Base-by-base conservation (phyloP, 2,888 invertebrate species). In the Beris chalybata region DNA sequence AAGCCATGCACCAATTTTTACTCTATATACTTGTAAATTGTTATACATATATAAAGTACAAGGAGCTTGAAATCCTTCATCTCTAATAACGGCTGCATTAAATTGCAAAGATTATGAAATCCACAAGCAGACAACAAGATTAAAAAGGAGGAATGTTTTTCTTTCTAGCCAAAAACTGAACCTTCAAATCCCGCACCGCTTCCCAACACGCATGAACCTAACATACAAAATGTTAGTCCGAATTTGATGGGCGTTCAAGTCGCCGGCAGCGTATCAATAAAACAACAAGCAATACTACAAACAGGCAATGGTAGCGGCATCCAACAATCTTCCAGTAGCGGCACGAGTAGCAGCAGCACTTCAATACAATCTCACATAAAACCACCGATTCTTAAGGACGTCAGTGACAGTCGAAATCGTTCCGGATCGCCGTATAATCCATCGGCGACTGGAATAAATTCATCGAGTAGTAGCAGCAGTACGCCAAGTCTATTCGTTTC, bases 401-500 rank as follows among this genome's bases (percentile, higher is more conserved):
- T 30, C 32, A 66, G 31, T 32, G 70, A 70, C 3, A 67, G 30
- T 61, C 69, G 71, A 7, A 55, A 66, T 38, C 65, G 69, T 32
- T 64, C 70, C 5, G 67, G 63, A 53, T 65, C 70, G 50, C 57
- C 69, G 61, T 70, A 67, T 52, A 58, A 55, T 70, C 55, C 70
- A 55, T 50, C 66, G 13, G 32, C 68, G 64, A 22, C 22, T 22
- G 50, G 38, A 9, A 7, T 65, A 5, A 61, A 38, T 12, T 54
- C 71, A 31, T 57, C 67, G 45, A 58, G 70, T 54, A 58, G 70
- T 54, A 53, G 61, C 47, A 75, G 77, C 43, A 74, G 78, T n/a
- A 80, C 82, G 32, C 82, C 82, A 43, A 84, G 84, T 77, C 83
- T 88, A 71, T 86, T 86, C 59, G 87, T 88, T 22, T 87, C 87